phyloP scores from a whole-genome alignment of 2,113 vertebrate genomes.

The Zapus hudsonius region DNA sequence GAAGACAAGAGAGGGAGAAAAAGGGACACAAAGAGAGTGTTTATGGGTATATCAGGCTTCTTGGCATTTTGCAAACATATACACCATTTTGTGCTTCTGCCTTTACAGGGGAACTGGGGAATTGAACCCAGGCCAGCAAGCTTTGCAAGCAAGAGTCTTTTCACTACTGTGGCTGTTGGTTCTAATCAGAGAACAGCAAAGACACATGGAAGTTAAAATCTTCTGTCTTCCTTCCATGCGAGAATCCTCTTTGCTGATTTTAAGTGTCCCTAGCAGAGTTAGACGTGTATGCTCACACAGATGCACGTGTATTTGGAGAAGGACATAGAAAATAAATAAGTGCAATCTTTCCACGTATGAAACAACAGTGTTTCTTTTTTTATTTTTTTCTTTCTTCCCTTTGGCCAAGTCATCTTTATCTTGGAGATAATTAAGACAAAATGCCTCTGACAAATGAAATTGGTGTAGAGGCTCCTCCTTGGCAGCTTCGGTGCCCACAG shows the following conservation, averaged over 20 bases:
- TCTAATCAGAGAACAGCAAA: slow-evolving; percentile 17
- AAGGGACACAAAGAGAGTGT: no score
- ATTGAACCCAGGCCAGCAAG: no score
- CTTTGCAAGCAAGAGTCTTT: no score
- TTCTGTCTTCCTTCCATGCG: background rate
- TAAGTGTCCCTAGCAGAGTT: background rate
- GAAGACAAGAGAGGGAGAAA: no score
- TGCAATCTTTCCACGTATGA: background rate
- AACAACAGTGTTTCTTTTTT: background rate
- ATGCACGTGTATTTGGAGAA: background rate
- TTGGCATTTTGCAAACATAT: no score
- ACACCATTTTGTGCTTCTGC: no score
- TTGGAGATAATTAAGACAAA: slow-evolving; percentile 74
- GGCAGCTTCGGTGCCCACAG: slow-evolving; percentile 73
- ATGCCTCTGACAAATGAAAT: slow-evolving; percentile 75
- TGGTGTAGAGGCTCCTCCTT: slow-evolving; percentile 76
- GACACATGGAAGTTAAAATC: background rate
- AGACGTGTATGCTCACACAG: fast-evolving
- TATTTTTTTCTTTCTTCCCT: background rate
- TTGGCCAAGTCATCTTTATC: slow-evolving; percentile 56
- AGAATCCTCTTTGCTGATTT: background rate
- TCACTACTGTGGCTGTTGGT: no score
- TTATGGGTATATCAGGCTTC: no score
- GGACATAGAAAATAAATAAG: background rate
- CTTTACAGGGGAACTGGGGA: no score